phyloP scores from a whole-genome alignment of 2,888 invertebrate species.

The Linnaemya vulpina region DNA sequence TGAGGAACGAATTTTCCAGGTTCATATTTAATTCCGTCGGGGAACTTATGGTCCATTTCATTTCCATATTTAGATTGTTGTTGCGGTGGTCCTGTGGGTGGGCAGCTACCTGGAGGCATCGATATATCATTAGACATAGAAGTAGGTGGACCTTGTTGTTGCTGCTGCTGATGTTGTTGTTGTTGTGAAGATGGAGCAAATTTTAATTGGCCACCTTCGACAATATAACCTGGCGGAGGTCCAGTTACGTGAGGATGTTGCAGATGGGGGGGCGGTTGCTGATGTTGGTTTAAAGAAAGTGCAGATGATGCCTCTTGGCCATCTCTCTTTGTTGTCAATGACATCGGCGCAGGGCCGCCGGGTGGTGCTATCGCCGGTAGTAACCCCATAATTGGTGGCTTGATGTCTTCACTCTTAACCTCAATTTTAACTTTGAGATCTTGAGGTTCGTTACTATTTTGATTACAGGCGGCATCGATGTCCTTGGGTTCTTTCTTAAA shows the following conservation, averaged over 20 bases:
- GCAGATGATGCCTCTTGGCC: conserved; percentile 36
- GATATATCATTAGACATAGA: conserved; percentile 76
- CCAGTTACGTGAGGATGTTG: conserved; percentile 72
- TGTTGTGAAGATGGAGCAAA: conserved; percentile 76
- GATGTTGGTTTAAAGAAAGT: conserved; percentile 52
- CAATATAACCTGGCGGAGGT: conserved; percentile 78
- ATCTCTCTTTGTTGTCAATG: conserved; percentile 61
- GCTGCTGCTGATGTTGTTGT: conserved; percentile 44
- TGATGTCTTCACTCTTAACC: conserved; percentile 83
- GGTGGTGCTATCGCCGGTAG: conserved; percentile 64
- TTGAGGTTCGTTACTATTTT: conserved; percentile 86
- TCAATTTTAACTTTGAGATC: conserved; percentile 90
- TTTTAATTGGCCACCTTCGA: conserved; percentile 79
- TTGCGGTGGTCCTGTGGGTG: conserved; percentile 73
- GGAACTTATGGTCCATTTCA: conserved; percentile 82
- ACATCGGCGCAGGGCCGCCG: conserved; percentile 49
- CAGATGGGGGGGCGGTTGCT: conserved; percentile 74
- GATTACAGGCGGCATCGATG: conserved; percentile 83
- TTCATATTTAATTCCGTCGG: conserved; percentile 79
- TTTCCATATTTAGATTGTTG: conserved; percentile 78
- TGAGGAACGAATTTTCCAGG: conserved; percentile 79
- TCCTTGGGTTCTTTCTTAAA: conserved; percentile 84
- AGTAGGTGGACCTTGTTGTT: conserved; percentile 71
- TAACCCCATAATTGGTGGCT: conserved; percentile 77
- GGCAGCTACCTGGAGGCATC: conserved; percentile 71